A percentile compares a stretch with the other conserved stretches of the same genome.
These are phyloP conservation scores for silkworm (Bombyx mori) DNA, from an alignment of 1,140 invertebrate species.

Conservation along the genomic window ASM3026992v2 NC_085122.1:10805501-10806000, in stretches of 20 bases:
- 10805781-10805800: constrained; percentile 90
- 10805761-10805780: constrained; percentile 85
- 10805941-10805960: constrained; percentile 80
- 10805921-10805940: constrained; percentile 77
- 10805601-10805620: constrained; percentile 39
- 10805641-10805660: constrained; percentile 27
- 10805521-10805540: constrained; percentile 82
- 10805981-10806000: constrained; percentile 95
- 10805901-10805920: constrained; percentile 88
- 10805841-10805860: constrained; percentile 91
- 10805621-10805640: constrained; percentile 24
- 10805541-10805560: constrained; percentile 68
- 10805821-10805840: constrained; percentile 91
- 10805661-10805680: constrained; percentile 24
- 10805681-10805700: constrained; percentile 39
- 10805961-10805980: constrained; percentile 83
- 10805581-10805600: constrained; percentile 45
- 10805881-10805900: constrained; percentile 92
- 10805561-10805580: constrained; percentile 46
- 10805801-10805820: constrained; percentile 92
- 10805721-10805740: constrained; percentile 46
- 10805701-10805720: constrained; percentile 58
- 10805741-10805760: constrained; percentile 66
- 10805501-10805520: constrained; percentile 81
- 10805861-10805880: constrained; percentile 96